Base-by-base conservation (phyloP, 1,140 invertebrate species). In the Notospermus geniculatus region DNA sequence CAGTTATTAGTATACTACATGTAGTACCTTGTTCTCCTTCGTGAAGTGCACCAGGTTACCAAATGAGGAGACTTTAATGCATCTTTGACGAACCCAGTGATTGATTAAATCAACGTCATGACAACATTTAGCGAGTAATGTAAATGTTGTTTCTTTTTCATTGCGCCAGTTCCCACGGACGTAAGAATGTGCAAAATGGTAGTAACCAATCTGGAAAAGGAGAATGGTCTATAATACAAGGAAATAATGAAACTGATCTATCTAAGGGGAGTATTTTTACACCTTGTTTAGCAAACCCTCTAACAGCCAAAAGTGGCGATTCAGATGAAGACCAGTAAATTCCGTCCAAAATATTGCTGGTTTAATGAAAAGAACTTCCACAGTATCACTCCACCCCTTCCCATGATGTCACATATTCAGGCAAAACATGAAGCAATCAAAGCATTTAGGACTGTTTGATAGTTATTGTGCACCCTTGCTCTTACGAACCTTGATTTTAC, bases 181-280 rank as follows among this genome's bases (percentile, higher is more conserved):
- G 75, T 74, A 83, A 11, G 80, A 83, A 68, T 84, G 83, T 9
- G 82, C 82, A 77, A 83, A 84, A 67, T 84, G 83, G 79, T 78
- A 83, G 62, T 73, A 83, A 43, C 83, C 83, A 56, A 83, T 77
- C 76, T 78, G 62, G 1, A 60, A 58, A 52, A 43, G 39, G 54
- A 52, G 13, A 57, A 30, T 19, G 25, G 39, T 43, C 17, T 53
- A 46, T 54, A 28, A 60, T 30, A 13, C n/a, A n/a, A n/a, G n/a
- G n/a, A n/a, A n/a, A n/a, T n/a, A n/a, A n/a, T n/a, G n/a, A n/a
- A n/a, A n/a, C n/a, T n/a, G n/a, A n/a, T n/a, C n/a, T n/a, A n/a
- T n/a, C n/a, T n/a, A n/a, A n/a, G n/a, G n/a, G n/a, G n/a, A n/a
- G n/a, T n/a, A n/a, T n/a, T n/a, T n/a, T n/a, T n/a, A n/a, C n/a